Conservation (phyloP, 2,797 vertebrate species). For the Cottoperca gobio region DNA sequence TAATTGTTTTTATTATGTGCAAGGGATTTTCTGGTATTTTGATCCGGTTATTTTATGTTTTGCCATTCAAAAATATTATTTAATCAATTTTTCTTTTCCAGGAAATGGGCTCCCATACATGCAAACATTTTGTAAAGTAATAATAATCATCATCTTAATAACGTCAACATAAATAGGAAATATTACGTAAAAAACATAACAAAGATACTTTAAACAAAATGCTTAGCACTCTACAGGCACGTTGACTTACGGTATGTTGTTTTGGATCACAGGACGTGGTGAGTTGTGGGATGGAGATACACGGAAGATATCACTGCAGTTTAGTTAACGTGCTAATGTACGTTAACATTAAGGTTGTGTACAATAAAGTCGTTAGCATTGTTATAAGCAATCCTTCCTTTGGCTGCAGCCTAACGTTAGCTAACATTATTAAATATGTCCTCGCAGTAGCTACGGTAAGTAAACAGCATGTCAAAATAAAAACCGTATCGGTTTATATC, state of each 20-base stretch:
- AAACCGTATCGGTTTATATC: rapidly evolving
- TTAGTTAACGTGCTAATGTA: not conserved
- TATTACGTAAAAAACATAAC: not conserved
- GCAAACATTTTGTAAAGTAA: not conserved
- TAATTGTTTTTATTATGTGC: too few species aligned
- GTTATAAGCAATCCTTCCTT: not conserved
- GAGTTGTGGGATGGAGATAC: not conserved
- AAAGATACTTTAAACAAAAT: not conserved
- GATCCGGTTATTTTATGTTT: not conserved
- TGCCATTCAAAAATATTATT: not conserved
- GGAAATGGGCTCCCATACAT: not conserved
- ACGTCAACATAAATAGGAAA: not conserved
- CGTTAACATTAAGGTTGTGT: slow-evolving; percentile 1
- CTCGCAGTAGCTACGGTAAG: not conserved
- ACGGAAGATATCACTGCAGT: not conserved
- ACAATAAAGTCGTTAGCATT: slow-evolving; percentile 45
- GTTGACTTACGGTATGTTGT: slow-evolving; percentile 59
- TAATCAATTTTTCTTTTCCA: not conserved
- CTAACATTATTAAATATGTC: not conserved
- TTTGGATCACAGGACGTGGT: slow-evolving; percentile 1
- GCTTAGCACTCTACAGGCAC: not conserved
- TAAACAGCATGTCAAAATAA: not conserved
- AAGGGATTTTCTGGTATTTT: too few species aligned
- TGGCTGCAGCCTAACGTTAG: not conserved
- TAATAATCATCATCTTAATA: not conserved